Conservation (phyloP, 2,888 invertebrate genomes). For the Philereme transversata region DNA sequence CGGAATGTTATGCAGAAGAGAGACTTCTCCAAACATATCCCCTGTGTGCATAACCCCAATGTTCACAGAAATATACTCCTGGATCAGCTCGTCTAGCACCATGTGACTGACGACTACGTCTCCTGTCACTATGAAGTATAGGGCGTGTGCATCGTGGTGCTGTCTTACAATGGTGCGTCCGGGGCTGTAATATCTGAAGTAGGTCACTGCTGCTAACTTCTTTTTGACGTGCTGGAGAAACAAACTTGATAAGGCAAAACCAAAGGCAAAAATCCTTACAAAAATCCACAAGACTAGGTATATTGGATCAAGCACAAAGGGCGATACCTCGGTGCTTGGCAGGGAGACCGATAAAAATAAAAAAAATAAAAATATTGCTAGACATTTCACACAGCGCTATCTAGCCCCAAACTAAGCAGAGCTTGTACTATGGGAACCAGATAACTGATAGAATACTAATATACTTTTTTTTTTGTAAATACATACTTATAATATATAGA, state of each 20-base stretch:
- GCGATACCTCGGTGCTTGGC: no score
- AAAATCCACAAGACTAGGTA: no score
- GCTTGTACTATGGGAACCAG: no score
- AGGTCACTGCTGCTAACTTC: conserved; percentile 84
- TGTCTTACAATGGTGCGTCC: conserved; percentile 85
- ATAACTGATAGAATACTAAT: no score
- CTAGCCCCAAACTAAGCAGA: no score
- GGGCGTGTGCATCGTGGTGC: conserved; percentile 82
- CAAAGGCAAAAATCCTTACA: no score
- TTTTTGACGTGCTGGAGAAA: conserved; percentile 81
- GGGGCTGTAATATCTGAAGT: conserved; percentile 85
- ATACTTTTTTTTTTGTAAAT: no score
- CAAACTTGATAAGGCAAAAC: not conserved
- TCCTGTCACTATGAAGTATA: conserved; percentile 87
- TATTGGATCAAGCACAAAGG: no score
- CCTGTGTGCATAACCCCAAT: conserved; percentile 82
- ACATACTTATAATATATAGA: no score
- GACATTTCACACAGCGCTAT: no score
- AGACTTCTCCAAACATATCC: conserved; percentile 87
- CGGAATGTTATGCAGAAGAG: conserved; percentile 84
- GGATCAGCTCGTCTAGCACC: conserved; percentile 77
- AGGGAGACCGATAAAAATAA: no score
- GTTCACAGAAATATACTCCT: conserved; percentile 70
- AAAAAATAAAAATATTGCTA: no score
- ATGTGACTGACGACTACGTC: conserved; percentile 76